Conservation (phyloP, 2,113 vertebrate genomes). For the Speoplatyrhinus poulsoni region DNA sequence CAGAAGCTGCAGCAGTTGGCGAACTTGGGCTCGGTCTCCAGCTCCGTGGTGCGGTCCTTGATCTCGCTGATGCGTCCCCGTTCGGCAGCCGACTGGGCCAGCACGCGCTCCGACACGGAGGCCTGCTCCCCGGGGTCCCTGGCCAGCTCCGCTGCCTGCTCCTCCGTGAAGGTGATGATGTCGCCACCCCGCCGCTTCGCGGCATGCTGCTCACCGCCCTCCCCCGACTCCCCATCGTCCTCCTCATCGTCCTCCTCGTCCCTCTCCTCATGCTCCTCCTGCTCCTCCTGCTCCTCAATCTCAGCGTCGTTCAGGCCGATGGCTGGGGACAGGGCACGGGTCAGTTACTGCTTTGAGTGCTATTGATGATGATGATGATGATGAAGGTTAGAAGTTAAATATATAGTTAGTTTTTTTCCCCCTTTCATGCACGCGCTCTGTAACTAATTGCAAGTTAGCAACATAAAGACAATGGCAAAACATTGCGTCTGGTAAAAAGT, state of each 20-base stretch:
- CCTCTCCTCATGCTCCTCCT: slow-evolving; percentile 69
- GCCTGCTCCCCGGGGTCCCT: slow-evolving; percentile 89
- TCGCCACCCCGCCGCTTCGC: slow-evolving; percentile 84
- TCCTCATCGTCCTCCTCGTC: slow-evolving; percentile 64
- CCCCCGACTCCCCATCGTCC: slow-evolving; percentile 53
- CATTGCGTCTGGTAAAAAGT: too few species aligned
- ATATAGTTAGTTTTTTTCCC: too few species aligned
- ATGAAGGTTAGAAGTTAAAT: too few species aligned
- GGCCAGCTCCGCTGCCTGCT: slow-evolving; percentile 93
- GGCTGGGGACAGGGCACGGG: slow-evolving; percentile 17
- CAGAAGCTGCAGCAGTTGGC: slow-evolving; percentile 93
- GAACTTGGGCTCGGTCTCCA: slow-evolving; percentile 92
- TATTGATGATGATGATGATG: too few species aligned
- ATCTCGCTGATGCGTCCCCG: slow-evolving; percentile 96
- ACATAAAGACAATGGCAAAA: too few species aligned
- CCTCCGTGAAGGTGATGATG: slow-evolving; percentile 95
- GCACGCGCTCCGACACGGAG: slow-evolving; percentile 93
- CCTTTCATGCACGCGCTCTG: too few species aligned
- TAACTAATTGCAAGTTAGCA: too few species aligned
- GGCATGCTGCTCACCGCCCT: slow-evolving; percentile 75
- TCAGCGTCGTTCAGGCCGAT: slow-evolving; percentile 73
- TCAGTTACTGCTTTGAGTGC: background rate
- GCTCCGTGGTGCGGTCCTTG: slow-evolving; percentile 89
- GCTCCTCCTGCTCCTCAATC: slow-evolving; percentile 78
- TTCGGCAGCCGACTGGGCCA: slow-evolving; percentile 94